Evolutionary conservation across 2,888 invertebrate genomes (phyloP).

Genomic region (Melitaea athalia): DNA sequence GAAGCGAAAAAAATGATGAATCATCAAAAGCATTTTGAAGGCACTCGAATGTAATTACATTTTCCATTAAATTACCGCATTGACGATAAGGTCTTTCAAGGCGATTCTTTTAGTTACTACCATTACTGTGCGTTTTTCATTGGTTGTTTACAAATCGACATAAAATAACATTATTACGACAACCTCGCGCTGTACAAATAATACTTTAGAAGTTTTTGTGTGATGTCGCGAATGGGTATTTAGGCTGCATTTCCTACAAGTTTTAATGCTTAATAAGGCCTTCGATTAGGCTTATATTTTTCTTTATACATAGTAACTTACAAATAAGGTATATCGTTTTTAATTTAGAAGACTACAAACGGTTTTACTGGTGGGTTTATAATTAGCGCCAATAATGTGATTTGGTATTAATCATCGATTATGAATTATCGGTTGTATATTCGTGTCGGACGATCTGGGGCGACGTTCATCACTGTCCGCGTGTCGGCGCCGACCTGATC

Average conservation of each 20-base stretch:
- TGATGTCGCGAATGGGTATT: not conserved
- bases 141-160: not conserved
- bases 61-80: slow-evolving; percentile 40
- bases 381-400: slow-evolving; percentile 10
- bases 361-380: not conserved
- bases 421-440: slow-evolving; percentile 33
- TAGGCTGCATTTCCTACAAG: too few relatives aligned
- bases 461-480: slow-evolving; percentile 47
- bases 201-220: not conserved
- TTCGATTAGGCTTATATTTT: not conserved
- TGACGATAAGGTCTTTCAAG: slow-evolving; percentile 22
- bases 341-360: not conserved
- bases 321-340: not conserved
- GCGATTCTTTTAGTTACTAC: slow-evolving; percentile 25
- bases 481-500: slow-evolving; percentile 39
- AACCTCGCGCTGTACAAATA: not conserved
- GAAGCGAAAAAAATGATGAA: slow-evolving; percentile 37
- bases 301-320: not conserved
- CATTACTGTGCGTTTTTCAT: slow-evolving; percentile 16
- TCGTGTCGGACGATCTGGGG: slow-evolving; percentile 47
- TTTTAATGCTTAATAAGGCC: not conserved
- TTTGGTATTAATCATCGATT: slow-evolving; percentile 25
- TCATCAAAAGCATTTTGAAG: slow-evolving; percentile 36
- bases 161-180: slow-evolving; percentile 1
- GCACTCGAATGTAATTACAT: slow-evolving; percentile 38